These are phyloP conservation scores for Pampusana beccarii DNA, from an alignment of 2,113 vertebrate genomes.

Conservation along the genomic window DNA sequence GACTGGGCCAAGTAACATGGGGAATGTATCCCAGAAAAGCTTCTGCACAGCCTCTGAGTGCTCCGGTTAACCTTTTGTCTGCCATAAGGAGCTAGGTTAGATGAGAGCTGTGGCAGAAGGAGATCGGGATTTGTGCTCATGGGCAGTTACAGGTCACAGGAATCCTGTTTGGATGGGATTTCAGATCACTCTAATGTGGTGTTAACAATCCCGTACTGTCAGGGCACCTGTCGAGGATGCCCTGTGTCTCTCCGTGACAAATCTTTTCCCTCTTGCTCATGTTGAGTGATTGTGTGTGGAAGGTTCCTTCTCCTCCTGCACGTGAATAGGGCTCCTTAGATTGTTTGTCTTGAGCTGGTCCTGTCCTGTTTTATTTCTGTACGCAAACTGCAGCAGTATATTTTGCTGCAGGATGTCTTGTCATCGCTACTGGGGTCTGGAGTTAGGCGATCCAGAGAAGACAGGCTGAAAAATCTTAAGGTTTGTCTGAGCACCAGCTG, in stretches of 20 bases:
- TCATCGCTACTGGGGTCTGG: background rate
- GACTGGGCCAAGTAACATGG: background rate
- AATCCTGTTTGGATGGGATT: background rate
- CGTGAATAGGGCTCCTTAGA: background rate
- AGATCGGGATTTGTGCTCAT: background rate
- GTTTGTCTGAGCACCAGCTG: background rate
- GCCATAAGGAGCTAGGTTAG: background rate
- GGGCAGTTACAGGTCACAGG: background rate
- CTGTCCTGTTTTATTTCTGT: background rate
- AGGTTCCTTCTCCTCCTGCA: background rate
- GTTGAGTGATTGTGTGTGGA: background rate
- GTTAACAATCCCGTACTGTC: background rate
- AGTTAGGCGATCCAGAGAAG: background rate
- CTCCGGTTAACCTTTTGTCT: constrained; percentile 48
- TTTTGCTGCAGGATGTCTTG: background rate
- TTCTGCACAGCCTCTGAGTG: background rate
- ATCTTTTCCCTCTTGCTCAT: background rate
- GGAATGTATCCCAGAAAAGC: constrained; percentile 6
- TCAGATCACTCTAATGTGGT: background rate
- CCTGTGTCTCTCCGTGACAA: background rate
- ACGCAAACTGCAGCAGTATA: background rate
- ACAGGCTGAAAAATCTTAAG: background rate
- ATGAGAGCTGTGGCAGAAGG: background rate
- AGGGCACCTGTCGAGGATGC: background rate
- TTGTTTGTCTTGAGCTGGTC: background rate